These are phyloP conservation scores for Papilio elwesi DNA, from an alignment of 2,888 invertebrate species.

Conservation along the genomic window DNA sequence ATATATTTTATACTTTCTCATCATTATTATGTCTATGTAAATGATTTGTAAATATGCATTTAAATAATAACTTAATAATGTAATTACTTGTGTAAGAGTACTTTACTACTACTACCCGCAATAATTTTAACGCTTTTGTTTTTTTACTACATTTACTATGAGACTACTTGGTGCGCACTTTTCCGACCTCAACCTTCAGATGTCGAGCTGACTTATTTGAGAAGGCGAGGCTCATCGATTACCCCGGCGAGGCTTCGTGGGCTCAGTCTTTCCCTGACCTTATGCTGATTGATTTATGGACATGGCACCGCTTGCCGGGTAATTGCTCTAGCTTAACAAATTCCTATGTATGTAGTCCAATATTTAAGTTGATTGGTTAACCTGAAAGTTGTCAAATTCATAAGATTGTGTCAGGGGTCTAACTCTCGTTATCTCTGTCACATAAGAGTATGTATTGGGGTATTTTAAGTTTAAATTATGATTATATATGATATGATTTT, in stretches of 20 bases:
- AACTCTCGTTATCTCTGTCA: neutral
- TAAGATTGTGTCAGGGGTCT: neutral
- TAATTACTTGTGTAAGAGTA: too few species aligned
- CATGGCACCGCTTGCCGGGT: conserved; percentile 12
- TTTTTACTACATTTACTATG: neutral
- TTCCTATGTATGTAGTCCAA: neutral
- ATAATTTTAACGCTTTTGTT: neutral
- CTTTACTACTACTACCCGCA: neutral
- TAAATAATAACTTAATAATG: too few species aligned
- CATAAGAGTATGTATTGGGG: too few species aligned
- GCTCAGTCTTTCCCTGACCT: conserved; percentile 26
- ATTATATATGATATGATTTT: neutral
- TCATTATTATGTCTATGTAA: too few species aligned
- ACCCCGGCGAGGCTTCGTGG: conserved; percentile 11
- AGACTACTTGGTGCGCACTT: neutral
- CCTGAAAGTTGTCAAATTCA: neutral
- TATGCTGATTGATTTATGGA: conserved; percentile 34
- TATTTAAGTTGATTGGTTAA: neutral
- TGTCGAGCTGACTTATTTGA: conserved; percentile 21
- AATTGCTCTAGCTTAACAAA: conserved; percentile 21
- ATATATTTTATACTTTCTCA: too few species aligned
- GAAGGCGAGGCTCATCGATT: conserved; percentile 34
- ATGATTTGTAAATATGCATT: too few species aligned
- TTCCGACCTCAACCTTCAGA: conserved; percentile 26
- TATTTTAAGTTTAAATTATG: too few species aligned